Conservation (phyloP, 1,140 invertebrate species). For the Bombyx mori region DNA sequence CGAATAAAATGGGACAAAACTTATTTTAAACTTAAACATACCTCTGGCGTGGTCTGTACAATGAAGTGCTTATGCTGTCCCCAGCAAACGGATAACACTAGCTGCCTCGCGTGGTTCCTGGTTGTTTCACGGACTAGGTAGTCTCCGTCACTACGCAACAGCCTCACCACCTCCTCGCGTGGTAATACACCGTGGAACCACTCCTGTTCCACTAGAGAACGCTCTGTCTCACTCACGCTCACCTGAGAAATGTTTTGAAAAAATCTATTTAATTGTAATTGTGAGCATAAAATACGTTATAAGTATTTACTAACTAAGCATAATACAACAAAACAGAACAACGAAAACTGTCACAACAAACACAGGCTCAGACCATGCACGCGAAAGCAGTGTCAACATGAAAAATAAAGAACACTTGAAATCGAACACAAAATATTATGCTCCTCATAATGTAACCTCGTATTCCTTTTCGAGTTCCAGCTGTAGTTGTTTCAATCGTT, state of each 20-base stretch:
- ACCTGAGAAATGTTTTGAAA: constrained; percentile 28
- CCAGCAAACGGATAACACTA: constrained; percentile 96
- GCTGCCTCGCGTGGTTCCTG: constrained; percentile 92
- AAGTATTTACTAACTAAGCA: background rate
- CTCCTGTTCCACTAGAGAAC: constrained; percentile 87
- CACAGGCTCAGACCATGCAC: too few relatives aligned
- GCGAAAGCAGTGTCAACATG: too few relatives aligned
- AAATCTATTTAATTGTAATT: background rate
- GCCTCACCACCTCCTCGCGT: constrained; percentile 93
- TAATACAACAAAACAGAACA: too few relatives aligned
- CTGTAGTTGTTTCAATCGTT: constrained; percentile 58
- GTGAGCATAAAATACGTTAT: background rate
- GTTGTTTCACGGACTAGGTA: constrained; percentile 95
- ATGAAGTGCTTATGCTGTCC: constrained; percentile 97
- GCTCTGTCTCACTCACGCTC: constrained; percentile 55
- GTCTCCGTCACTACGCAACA: constrained; percentile 91
- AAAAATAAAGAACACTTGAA: too few relatives aligned
- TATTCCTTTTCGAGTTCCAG: constrained; percentile 38
- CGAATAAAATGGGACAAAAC: too few relatives aligned
- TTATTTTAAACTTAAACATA: constrained; percentile 32
- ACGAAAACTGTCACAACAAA: too few relatives aligned
- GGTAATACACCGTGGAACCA: constrained; percentile 99
- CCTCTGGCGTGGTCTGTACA: constrained; percentile 93
- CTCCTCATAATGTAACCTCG: background rate
- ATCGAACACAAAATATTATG: background rate